A percentile compares a stretch with the other conserved stretches of the same genome.
Evolutionary conservation across 2,888 invertebrate species (phyloP).

Genomic region (Drosophila siamana): DNA sequence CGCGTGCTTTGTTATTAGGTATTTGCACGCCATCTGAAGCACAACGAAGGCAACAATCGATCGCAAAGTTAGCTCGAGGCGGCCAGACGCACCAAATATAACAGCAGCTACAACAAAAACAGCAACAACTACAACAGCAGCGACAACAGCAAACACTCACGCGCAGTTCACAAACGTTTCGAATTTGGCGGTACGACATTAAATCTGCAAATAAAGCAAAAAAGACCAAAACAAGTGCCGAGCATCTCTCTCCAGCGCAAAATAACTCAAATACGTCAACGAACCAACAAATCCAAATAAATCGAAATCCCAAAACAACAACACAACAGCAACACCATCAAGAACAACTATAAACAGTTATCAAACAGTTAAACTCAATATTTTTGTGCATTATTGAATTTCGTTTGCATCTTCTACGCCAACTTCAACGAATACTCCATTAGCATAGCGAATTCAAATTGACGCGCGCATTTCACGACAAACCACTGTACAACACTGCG

Average conservation of each 20-base stretch:
- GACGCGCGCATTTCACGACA: constrained; percentile 13
- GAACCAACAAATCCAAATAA: constrained; percentile 44
- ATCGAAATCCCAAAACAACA: constrained; percentile 15
- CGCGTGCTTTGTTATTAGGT: constrained; percentile 83
- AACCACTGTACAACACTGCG: constrained; percentile 47
- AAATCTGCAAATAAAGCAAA: constrained; percentile 71
- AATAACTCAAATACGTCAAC: constrained; percentile 60
- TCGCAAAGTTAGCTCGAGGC: constrained; percentile 73
- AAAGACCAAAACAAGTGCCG: constrained; percentile 73
- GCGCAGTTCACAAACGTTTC: constrained; percentile 52
- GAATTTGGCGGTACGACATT: constrained; percentile 63
- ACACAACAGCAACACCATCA: constrained; percentile 14
- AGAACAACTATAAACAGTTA: constrained; percentile 43
- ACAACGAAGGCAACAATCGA: constrained; percentile 81
- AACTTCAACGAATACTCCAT: constrained; percentile 16
- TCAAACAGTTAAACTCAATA: constrained; percentile 3
- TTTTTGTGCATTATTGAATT: background rate
- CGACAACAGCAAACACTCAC: constrained; percentile 38
- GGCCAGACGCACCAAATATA: constrained; percentile 51
- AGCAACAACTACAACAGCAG: constrained; percentile 17
- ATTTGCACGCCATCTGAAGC: constrained; percentile 85
- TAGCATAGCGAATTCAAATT: constrained; percentile 33
- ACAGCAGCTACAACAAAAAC: constrained; percentile 13
- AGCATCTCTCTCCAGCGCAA: constrained; percentile 56
- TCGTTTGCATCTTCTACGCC: constrained; percentile 4